Percentiles rank a stretch among this genome's conserved stretches.
These are phyloP conservation scores for Spongilla lacustris DNA, from an alignment of 37 sponge, comb jelly and placozoan genomes.

Conservation along the genomic window DNA sequence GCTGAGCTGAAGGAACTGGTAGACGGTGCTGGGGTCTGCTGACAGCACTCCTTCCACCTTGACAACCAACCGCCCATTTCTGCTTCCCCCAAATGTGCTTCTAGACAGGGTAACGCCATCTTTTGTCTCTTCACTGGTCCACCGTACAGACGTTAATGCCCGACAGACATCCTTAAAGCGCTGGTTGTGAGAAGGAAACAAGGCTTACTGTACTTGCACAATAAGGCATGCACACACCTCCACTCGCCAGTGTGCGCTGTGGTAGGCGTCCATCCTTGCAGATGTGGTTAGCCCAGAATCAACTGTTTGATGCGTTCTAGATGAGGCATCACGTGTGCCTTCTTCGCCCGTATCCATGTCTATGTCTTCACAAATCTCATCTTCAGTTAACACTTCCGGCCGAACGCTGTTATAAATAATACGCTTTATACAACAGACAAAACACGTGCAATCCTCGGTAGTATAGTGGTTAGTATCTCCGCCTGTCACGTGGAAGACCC, in stretches of 20 bases:
- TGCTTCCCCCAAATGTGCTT: conserved; percentile 71
- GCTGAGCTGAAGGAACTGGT: conserved; percentile 73
- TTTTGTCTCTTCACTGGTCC: conserved; percentile 69
- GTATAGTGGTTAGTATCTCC: not conserved
- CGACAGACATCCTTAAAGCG: conserved; percentile 40
- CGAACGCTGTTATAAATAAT: conserved; percentile 14
- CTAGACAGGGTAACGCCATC: conserved; percentile 79
- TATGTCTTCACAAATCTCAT: conserved; percentile 52
- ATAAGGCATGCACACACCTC: conserved; percentile 36
- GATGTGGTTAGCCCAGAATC: conserved; percentile 25
- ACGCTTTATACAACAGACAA: too few relatives aligned
- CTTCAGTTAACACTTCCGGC: conserved; percentile 60
- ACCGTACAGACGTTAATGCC: conserved; percentile 24
- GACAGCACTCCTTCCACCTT: conserved; percentile 74
- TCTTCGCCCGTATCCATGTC: conserved; percentile 17
- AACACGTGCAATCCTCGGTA: too few relatives aligned
- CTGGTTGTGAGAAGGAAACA: not conserved
- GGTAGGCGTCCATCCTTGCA: conserved; percentile 35
- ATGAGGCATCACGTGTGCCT: not conserved
- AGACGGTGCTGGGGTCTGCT: conserved; percentile 52
- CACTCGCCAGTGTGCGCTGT: conserved; percentile 64
- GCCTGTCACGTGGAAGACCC: conserved; percentile 30
- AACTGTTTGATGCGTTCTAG: conserved; percentile 13
- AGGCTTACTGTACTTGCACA: not conserved
- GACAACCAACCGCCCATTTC: conserved; percentile 53